These are phyloP conservation scores for Pogonognathellus flavescens DNA, from an alignment of 1,140 invertebrate genomes.

Conservation along the genomic window DNA sequence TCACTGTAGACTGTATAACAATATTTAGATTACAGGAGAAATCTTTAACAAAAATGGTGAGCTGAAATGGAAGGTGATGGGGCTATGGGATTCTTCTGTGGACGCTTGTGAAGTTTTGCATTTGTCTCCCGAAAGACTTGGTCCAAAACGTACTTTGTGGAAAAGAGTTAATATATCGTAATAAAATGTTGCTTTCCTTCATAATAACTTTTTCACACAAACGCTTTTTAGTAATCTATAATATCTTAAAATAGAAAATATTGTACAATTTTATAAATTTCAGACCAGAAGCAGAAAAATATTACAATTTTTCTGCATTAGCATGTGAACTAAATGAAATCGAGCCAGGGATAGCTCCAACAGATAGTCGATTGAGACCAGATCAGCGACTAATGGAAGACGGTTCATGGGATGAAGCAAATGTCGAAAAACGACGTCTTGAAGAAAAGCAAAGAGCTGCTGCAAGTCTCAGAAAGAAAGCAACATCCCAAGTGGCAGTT, in stretches of 20 bases:
- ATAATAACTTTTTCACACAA: too few species aligned
- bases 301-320: conserved; percentile 77
- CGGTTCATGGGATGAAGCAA: conserved; percentile 78
- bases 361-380: conserved; percentile 76
- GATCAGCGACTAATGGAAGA: conserved; percentile 79
- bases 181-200: background rate
- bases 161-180: conserved; percentile 27
- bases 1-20: background rate
- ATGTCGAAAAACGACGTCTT: conserved; percentile 73
- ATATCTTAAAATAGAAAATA: background rate
- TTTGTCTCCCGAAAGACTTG: conserved; percentile 68
- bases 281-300: conserved; percentile 70
- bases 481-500: conserved; percentile 68
- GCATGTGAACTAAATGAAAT: conserved; percentile 78
- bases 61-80: conserved; percentile 75
- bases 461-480: conserved; percentile 55
- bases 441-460: conserved; percentile 76
- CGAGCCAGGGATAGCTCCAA: conserved; percentile 75
- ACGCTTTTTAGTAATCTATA: background rate
- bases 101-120: conserved; percentile 72
- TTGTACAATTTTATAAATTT: background rate
- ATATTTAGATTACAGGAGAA: conserved; percentile 77
- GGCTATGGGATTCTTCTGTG: conserved; percentile 78
- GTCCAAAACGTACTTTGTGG: conserved; percentile 31
- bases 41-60: conserved; percentile 74